Conservation (phyloP, 1,140 invertebrate species). For the Nomia melanderi region DNA sequence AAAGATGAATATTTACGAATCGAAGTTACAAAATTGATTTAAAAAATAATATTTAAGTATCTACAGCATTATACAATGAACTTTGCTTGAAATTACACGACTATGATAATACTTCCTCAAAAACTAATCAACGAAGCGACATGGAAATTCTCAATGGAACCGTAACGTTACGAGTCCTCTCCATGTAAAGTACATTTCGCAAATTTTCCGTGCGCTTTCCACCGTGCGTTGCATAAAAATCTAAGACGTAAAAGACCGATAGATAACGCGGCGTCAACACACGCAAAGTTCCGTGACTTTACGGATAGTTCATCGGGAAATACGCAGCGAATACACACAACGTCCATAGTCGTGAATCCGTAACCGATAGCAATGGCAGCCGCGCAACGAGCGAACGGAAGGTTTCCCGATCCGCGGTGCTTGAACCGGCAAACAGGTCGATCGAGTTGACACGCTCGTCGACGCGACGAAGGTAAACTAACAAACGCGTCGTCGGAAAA, state of each 20-base stretch:
- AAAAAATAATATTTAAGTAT: too few species aligned
- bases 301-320: background rate
- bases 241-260: background rate
- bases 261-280: background rate
- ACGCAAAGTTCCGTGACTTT: background rate
- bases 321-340: background rate
- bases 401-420: background rate
- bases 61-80: too few species aligned
- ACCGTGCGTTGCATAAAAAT: too few species aligned
- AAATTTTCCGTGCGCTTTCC: too few species aligned
- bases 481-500: conserved; percentile 5
- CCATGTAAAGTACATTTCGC: too few species aligned
- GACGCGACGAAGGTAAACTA: background rate
- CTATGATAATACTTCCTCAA: too few species aligned
- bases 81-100: too few species aligned
- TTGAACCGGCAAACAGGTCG: background rate
- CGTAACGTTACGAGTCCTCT: too few species aligned
- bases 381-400: background rate
- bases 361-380: conserved; percentile 9
- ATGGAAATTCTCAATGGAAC: too few species aligned
- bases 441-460: background rate
- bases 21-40: too few species aligned
- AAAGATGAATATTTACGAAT: too few species aligned
- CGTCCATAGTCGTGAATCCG: background rate
- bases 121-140: too few species aligned